Evolutionary conservation across 2,797 vertebrate species (phyloP), one percentile per base, ranked within the genome.

Genomic region (Labroides dimidiatus): DNA sequence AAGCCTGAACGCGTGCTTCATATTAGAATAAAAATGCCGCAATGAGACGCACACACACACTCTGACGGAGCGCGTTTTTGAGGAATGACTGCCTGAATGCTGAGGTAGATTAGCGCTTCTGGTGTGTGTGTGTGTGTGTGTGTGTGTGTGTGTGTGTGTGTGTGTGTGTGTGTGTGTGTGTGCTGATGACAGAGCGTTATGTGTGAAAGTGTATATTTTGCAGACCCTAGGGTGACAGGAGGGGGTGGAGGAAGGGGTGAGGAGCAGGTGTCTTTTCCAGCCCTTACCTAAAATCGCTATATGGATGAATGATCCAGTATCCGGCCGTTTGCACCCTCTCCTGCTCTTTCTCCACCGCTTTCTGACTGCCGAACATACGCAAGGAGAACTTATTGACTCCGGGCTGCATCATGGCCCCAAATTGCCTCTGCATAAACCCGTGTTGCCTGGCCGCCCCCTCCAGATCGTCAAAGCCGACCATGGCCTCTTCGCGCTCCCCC

Each of bases 351-450:
- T 99, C 96, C 93, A 99, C 97, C 59, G 96, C 97, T 95, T 97
- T 98, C 93, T 99, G 97, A 92, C 97, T 98, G 80, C 97, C 97
- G 85, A 98, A 99, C 97, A 98, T 99, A 77, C 97, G 96, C 89
- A 99, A 95, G 81, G 97, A 99, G 94, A 99, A 99, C 96, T 99
- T 98, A 95, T 99, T 99, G 93, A 98, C 97, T 84, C 96, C 97
- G 69, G 96, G 97, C 94, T 98, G 97, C 93, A 99, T 95, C 95
- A 99, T 96, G 86, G 97, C 96, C 89, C 96, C 96, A 92, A 99
- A 97, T 85, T 98, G 97, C 81, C 97, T 93, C 94, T 98, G 97
- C 96, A 98, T 98, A 89, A 98, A 98, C 64, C 96, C 95, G 62
- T 95, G 86, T 84, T 94, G 96, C 87, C 95, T 93, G 87, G 93